A percentile compares a stretch with the other conserved stretches of the same genome.
These are phyloP conservation scores for Triplophysa rosa DNA, from an alignment of 2,113 vertebrate species.

Conservation along the genomic window DNA sequence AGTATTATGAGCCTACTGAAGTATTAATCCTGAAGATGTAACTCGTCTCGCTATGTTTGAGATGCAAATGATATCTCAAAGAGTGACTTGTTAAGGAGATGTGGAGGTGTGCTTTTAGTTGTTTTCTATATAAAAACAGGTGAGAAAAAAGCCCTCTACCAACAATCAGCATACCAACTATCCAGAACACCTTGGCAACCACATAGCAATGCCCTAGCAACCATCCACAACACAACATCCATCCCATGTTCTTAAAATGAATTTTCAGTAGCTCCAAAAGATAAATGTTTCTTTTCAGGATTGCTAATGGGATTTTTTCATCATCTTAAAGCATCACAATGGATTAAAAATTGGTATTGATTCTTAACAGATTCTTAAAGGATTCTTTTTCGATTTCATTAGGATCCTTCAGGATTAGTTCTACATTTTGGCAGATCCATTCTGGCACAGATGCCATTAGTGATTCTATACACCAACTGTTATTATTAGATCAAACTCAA, in stretches of 20 bases:
- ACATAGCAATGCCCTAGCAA: background rate
- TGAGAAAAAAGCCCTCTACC: too few species aligned
- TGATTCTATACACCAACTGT: background rate
- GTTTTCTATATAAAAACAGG: too few species aligned
- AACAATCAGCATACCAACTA: too few species aligned
- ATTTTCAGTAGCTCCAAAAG: too few species aligned
- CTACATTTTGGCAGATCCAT: background rate
- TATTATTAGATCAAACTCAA: slow-evolving; percentile 1
- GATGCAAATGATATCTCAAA: background rate
- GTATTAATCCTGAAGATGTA: background rate
- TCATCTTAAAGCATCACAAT: too few species aligned
- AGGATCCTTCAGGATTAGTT: background rate
- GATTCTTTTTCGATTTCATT: background rate
- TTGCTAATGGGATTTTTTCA: background rate
- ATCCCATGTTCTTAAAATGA: too few species aligned
- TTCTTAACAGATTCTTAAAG: background rate
- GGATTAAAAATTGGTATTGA: background rate
- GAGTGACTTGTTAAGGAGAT: too few species aligned
- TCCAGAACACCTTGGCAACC: too few species aligned
- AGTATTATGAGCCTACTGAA: background rate
- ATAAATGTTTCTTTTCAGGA: background rate
- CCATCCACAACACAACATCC: background rate
- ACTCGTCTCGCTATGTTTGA: too few species aligned
- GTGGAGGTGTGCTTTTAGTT: too few species aligned
- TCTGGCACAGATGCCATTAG: too few species aligned